These are phyloP conservation scores for Barypeithes pellucidus DNA, from an alignment of 2,888 invertebrate genomes.

Conservation along the genomic window DNA sequence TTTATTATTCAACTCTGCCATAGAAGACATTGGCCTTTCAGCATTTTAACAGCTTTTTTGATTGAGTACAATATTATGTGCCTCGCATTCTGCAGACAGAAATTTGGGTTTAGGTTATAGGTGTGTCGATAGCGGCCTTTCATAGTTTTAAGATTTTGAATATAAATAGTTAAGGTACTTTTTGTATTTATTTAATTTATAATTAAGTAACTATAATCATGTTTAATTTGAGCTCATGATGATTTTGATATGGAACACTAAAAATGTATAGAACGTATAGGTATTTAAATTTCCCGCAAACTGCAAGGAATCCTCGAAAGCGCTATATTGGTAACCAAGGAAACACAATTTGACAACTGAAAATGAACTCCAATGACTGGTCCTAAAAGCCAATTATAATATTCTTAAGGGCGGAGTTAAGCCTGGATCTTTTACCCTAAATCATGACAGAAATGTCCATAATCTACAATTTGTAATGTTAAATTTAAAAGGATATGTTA, in stretches of 20 bases:
- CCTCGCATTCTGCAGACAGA: not conserved
- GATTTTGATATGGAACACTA: too few species aligned
- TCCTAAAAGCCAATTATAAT: constrained; percentile 28
- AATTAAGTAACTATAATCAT: too few species aligned
- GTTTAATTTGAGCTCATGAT: too few species aligned
- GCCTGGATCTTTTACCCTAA: constrained; percentile 14
- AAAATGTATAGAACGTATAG: too few species aligned
- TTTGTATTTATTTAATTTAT: too few species aligned
- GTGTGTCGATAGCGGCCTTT: too few species aligned
- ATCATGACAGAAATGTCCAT: constrained; percentile 3
- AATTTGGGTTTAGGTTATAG: too few species aligned
- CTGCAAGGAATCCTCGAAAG: not conserved
- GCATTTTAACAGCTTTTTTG: constrained; percentile 28
- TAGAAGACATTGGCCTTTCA: not conserved
- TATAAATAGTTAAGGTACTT: too few species aligned
- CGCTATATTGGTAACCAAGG: constrained; percentile 41
- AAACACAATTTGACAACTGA: constrained; percentile 44
- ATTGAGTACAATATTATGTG: constrained; percentile 18
- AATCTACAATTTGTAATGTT: not conserved
- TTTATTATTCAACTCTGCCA: constrained; percentile 5
- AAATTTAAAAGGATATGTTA: not conserved
- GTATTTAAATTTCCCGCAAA: constrained; percentile 22
- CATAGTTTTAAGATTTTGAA: too few species aligned
- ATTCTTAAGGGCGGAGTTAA: constrained; percentile 36
- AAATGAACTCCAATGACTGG: constrained; percentile 36